These are phyloP conservation scores for Aurelia aurita complex sp. Pacific DNA, from an alignment of 30 jellyfish, hydroid and myxozoan species.

Conservation along the genomic window DNA sequence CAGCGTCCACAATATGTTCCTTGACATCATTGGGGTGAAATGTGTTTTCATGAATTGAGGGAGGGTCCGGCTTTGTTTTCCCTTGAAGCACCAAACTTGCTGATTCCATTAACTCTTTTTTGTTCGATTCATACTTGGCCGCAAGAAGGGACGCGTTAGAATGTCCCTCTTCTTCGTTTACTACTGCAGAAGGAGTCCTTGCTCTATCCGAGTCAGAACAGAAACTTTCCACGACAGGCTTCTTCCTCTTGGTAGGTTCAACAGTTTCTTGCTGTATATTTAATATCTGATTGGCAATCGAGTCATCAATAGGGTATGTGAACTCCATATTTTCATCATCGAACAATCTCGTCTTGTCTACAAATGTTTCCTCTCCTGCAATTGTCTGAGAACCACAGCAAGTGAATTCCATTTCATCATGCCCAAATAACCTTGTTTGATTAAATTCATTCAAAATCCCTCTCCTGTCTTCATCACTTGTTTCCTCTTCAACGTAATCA, in stretches of 20 bases:
- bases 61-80: too few relatives aligned
- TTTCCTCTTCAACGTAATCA: constrained; percentile 8
- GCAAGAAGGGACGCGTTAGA: neutral
- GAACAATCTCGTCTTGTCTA: neutral
- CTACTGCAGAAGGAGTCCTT: too few relatives aligned
- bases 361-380: constrained; percentile 2
- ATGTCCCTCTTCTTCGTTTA: neutral
- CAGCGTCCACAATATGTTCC: neutral
- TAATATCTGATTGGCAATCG: too few relatives aligned
- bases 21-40: neutral
- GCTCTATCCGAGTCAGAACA: too few relatives aligned
- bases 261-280: too few relatives aligned
- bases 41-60: too few relatives aligned
- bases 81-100: neutral
- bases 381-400: neutral
- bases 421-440: neutral
- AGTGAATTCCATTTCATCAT: constrained; percentile 22
- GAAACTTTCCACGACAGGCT: too few relatives aligned
- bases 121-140: neutral
- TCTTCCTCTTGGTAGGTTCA: too few relatives aligned
- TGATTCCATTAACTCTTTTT: neutral
- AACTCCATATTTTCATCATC: constrained; percentile 31
- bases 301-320: neutral
- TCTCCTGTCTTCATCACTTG: neutral
- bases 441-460: neutral